Conservation (phyloP, 1,140 invertebrate genomes). For the Mactra quadrangularis region DNA sequence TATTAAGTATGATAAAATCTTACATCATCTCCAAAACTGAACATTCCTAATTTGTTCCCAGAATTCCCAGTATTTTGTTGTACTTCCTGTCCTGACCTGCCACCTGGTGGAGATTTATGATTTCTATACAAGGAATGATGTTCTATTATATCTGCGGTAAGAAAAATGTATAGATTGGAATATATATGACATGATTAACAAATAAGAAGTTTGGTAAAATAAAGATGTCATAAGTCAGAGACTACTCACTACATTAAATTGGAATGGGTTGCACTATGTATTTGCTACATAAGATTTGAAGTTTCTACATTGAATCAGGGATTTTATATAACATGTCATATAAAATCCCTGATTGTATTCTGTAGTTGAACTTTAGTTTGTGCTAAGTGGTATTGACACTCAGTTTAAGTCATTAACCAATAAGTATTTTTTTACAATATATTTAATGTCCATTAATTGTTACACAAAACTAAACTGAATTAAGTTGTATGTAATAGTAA, state of each 20-base stretch:
- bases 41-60: constrained; percentile 30
- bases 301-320: background rate
- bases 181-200: background rate
- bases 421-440: too few relatives aligned
- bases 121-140: constrained; percentile 32
- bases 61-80: constrained; percentile 26
- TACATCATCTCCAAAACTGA: constrained; percentile 51
- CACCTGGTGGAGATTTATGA: constrained; percentile 31
- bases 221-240: too few relatives aligned
- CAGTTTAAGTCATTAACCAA: too few relatives aligned
- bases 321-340: background rate
- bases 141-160: background rate
- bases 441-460: too few relatives aligned
- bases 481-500: too few relatives aligned
- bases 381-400: too few relatives aligned
- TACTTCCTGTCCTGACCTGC: constrained; percentile 21
- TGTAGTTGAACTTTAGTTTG: too few relatives aligned
- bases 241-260: too few relatives aligned
- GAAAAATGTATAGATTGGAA: background rate
- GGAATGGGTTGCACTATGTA: background rate
- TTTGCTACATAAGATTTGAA: background rate
- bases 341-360: too few relatives aligned
- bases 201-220: too few relatives aligned
- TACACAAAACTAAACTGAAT: too few relatives aligned
- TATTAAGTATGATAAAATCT: too few relatives aligned